These are phyloP conservation scores for Macrobrachium nipponense DNA, from an alignment of 1,140 invertebrate genomes.

Conservation along the genomic window DNA sequence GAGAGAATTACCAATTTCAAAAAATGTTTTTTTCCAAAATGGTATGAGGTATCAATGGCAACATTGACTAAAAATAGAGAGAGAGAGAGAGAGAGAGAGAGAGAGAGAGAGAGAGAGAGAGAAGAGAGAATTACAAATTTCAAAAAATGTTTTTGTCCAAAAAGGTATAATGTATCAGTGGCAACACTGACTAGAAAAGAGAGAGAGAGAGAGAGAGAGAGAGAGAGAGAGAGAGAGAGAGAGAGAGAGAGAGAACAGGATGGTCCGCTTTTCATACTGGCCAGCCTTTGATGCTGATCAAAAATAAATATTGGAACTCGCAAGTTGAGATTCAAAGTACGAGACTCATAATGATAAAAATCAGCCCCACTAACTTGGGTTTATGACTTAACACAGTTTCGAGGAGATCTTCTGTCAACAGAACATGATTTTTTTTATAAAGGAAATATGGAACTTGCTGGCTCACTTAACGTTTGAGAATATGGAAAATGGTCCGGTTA, in stretches of 20 bases:
- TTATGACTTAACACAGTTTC: no score
- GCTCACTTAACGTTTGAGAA: no score
- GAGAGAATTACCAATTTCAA: not conserved
- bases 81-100: conserved; percentile 16
- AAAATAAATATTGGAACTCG: no score
- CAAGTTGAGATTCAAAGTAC: no score
- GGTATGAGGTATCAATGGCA: not conserved
- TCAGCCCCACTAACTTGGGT: no score
- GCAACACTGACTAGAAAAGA: not conserved
- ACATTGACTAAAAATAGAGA: not conserved
- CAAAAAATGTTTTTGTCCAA: not conserved
- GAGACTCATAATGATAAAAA: no score
- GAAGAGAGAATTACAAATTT: not conserved
- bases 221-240: conserved; percentile 12
- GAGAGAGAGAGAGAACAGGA: not conserved
- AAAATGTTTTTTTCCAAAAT: not conserved
- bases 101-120: conserved; percentile 7
- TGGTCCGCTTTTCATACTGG: no score
- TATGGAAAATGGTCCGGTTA: no score
- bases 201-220: conserved; percentile 5
- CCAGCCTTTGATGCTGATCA: no score
- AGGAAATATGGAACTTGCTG: no score
- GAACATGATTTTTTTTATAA: no score
- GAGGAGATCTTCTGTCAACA: no score
- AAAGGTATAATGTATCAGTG: not conserved